Conservation (phyloP, 2,113 vertebrate species). For the Poeciliopsis retropinna region DNA sequence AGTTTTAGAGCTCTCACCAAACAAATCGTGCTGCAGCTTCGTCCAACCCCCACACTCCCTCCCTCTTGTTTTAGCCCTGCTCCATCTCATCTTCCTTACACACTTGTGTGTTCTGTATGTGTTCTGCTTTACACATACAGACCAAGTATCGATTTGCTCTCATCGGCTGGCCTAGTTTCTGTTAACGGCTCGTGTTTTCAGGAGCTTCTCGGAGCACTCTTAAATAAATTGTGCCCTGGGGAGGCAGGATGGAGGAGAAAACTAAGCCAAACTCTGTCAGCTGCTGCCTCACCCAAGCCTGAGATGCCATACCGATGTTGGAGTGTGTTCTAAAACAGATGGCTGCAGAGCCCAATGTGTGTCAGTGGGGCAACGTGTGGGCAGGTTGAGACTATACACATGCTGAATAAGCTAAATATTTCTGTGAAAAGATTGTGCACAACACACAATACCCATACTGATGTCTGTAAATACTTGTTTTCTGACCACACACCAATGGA, state of each 20-base stretch:
- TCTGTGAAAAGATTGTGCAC: background rate
- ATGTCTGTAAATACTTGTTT: background rate
- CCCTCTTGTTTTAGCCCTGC: background rate
- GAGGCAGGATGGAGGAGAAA: constrained; percentile 22
- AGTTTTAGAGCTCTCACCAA: constrained; percentile 33
- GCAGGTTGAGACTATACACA: background rate
- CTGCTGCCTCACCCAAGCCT: constrained; percentile 33
- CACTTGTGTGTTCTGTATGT: too few species aligned
- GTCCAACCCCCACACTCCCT: background rate
- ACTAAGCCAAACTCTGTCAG: constrained; percentile 2
- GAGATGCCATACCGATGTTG: constrained; percentile 38
- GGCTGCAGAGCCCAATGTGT: constrained; percentile 33
- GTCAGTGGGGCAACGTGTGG: constrained; percentile 38
- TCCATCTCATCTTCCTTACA: constrained; percentile 13
- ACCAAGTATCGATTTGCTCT: constrained; percentile 40
- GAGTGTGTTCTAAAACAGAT: constrained; percentile 30
- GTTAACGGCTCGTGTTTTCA: constrained; percentile 32
- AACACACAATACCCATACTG: background rate
- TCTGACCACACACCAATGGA: background rate
- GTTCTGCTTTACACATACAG: constrained; percentile 10
- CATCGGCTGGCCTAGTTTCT: constrained; percentile 43
- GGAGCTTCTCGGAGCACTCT: constrained; percentile 24
- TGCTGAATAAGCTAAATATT: background rate
- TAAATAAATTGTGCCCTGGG: constrained; percentile 44
- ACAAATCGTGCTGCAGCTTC: background rate